phyloP scores from a whole-genome alignment of 53 echinoderm and acorn worm genomes.

The Paracentrotus lividus region DNA sequence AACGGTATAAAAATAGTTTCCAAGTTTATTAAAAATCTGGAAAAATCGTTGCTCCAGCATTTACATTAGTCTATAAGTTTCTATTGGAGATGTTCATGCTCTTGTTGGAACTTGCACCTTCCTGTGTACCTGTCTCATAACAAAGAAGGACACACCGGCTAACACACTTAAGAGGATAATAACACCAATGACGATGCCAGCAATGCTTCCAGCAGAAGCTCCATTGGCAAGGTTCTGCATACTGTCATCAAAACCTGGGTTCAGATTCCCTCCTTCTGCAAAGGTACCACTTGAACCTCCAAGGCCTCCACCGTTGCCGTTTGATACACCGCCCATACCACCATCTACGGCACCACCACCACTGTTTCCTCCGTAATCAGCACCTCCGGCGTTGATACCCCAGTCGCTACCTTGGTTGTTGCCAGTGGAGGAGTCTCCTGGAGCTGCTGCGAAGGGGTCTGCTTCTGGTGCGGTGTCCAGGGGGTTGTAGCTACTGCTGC shows the following conservation, averaged over 20 bases:
- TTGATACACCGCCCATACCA: constrained; percentile 36
- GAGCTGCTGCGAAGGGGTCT: not conserved
- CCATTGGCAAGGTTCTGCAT: constrained; percentile 54
- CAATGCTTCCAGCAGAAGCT: constrained; percentile 65
- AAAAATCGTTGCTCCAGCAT: not conserved
- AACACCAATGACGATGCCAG: constrained; percentile 64
- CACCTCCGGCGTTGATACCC: constrained; percentile 43
- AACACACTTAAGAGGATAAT: constrained; percentile 58
- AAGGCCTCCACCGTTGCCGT: constrained; percentile 10
- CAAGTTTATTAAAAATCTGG: not conserved
- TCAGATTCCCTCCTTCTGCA: constrained; percentile 34
- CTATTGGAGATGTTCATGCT: not conserved
- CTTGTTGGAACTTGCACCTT: constrained; percentile 46
- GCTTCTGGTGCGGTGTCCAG: not conserved
- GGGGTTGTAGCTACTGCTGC: constrained; percentile 11
- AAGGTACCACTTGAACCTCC: not conserved
- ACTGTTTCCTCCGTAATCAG: constrained; percentile 50
- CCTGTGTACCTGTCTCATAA: constrained; percentile 60
- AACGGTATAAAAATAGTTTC: not conserved
- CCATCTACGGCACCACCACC: constrained; percentile 25
- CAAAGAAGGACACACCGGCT: constrained; percentile 44
- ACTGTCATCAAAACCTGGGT: constrained; percentile 64
- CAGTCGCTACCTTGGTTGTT: constrained; percentile 39
- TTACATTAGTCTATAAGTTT: not conserved
- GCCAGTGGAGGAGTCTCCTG: constrained; percentile 34